Conservation (phyloP, 2,113 vertebrate species). For the Sebastes schlegelii region DNA sequence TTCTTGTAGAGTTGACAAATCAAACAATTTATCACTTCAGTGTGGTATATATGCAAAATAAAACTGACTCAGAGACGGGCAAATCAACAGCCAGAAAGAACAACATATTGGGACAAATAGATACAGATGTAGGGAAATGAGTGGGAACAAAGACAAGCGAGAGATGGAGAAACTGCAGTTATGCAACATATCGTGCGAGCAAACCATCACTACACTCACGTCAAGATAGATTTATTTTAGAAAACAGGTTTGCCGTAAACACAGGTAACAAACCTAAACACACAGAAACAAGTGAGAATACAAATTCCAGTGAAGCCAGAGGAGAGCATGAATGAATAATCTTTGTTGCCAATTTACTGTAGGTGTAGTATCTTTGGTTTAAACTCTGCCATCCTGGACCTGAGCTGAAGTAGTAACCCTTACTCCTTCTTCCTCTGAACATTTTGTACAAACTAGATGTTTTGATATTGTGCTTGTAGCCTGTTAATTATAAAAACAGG, state of each 20-base stretch:
- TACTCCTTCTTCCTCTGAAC: neutral
- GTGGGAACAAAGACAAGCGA: neutral
- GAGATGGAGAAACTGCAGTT: conserved; percentile 6
- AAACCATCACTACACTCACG: neutral
- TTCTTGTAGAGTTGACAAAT: neutral
- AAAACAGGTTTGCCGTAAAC: neutral
- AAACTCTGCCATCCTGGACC: neutral
- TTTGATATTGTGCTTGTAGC: neutral
- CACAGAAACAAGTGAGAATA: neutral
- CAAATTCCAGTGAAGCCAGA: neutral
- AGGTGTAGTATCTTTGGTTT: neutral
- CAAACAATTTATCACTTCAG: neutral
- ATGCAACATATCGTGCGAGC: conserved; percentile 19
- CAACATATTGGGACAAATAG: neutral
- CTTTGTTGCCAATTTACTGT: neutral
- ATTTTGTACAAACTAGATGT: neutral
- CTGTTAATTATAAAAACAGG: neutral
- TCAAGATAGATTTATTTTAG: neutral
- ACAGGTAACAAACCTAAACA: neutral
- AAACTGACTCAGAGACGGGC: neutral
- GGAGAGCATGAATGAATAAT: neutral
- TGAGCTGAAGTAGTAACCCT: neutral
- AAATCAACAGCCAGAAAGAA: neutral
- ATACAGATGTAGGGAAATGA: neutral
- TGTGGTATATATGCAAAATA: neutral